phyloP scores from a whole-genome alignment of 2,888 invertebrate species.

The Caradrina kadenii region DNA sequence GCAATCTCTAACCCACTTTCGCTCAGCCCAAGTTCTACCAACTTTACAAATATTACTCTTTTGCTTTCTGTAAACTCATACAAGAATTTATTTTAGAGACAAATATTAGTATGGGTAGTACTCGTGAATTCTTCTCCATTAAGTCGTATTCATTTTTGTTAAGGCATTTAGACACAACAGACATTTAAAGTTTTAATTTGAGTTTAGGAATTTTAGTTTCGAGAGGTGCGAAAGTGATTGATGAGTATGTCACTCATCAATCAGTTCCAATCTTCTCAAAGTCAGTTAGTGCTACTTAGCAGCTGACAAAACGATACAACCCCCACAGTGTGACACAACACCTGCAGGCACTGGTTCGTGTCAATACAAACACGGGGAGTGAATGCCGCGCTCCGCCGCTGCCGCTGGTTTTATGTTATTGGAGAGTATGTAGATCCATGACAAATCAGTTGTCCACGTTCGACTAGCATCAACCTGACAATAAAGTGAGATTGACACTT shows the following conservation, averaged over 20 bases:
- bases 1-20: slow-evolving; percentile 51
- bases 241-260: too few species aligned
- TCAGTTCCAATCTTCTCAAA: too few species aligned
- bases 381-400: slow-evolving; percentile 19
- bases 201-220: too few species aligned
- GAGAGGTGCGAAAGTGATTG: too few species aligned
- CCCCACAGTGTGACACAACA: not conserved
- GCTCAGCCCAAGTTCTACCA: slow-evolving; percentile 29
- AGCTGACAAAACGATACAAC: not conserved
- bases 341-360: not conserved
- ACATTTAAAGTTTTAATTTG: not conserved
- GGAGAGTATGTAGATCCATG: too few species aligned
- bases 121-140: not conserved
- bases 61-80: slow-evolving; percentile 9
- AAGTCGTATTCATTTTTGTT: not conserved
- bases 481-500: too few species aligned
- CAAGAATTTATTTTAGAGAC: slow-evolving; percentile 22
- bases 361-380: slow-evolving; percentile 30
- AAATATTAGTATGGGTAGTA: not conserved
- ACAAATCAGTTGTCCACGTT: not conserved
- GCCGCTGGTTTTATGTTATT: too few species aligned
- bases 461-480: too few species aligned
- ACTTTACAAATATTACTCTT: slow-evolving; percentile 49
- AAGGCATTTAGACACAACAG: not conserved
- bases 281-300: not conserved